Conservation (phyloP, 1,140 invertebrate species). For the Drosophila kohkoa region DNA sequence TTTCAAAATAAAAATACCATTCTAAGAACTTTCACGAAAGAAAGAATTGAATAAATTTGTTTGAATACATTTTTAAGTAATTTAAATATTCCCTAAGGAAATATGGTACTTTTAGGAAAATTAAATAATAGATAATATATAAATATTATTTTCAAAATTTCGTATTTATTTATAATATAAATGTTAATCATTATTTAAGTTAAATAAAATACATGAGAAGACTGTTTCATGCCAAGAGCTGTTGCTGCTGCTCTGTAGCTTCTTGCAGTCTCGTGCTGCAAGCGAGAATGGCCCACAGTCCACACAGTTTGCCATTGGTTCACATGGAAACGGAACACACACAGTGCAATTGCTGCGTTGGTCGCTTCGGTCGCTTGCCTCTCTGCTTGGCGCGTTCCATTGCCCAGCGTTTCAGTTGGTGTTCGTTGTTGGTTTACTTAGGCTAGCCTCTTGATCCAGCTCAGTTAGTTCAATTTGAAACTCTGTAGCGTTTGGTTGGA, state of each 20-base stretch:
- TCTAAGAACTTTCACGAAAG: neutral
- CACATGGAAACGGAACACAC: slow-evolving; percentile 32
- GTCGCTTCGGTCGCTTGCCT: too few species aligned
- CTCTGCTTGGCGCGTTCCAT: slow-evolving; percentile 17
- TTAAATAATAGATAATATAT: too few species aligned
- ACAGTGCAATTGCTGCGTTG: slow-evolving; percentile 3
- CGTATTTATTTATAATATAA: too few species aligned
- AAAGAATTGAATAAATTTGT: too few species aligned
- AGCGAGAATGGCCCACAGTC: slow-evolving; percentile 34
- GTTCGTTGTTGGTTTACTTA: slow-evolving; percentile 17
- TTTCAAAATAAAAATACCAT: neutral
- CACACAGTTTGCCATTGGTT: slow-evolving; percentile 29
- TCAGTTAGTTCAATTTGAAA: slow-evolving; percentile 48
- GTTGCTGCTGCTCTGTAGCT: slow-evolving; percentile 9
- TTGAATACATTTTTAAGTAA: too few species aligned
- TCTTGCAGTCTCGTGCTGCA: slow-evolving; percentile 22
- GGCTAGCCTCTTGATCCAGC: slow-evolving; percentile 19
- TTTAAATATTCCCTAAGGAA: too few species aligned
- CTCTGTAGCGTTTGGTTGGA: slow-evolving; percentile 48
- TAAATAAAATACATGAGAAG: neutral
- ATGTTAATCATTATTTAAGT: neutral
- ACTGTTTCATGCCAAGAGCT: slow-evolving; percentile 2
- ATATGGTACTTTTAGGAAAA: too few species aligned
- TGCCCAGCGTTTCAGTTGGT: slow-evolving; percentile 25
- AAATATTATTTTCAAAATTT: too few species aligned